phyloP scores from a whole-genome alignment of 2,113 vertebrate genomes.

The Sclerurus mexicanus region DNA sequence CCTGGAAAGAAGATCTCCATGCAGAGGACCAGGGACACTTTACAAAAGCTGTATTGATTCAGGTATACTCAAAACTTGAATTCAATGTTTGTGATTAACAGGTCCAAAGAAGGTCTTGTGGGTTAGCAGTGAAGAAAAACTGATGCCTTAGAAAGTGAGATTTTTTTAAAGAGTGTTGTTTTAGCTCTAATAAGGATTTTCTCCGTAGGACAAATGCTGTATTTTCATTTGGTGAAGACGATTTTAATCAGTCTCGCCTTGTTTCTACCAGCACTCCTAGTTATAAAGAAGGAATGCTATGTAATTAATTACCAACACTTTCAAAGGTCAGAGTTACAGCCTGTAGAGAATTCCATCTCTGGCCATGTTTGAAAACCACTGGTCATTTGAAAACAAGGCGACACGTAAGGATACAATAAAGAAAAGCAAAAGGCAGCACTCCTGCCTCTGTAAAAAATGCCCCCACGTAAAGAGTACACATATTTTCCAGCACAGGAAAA shows the following conservation, averaged over 20 bases:
- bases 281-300: not conserved
- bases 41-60: not conserved
- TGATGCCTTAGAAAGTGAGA: not conserved
- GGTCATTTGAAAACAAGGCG: not conserved
- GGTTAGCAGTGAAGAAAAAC: not conserved
- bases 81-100: not conserved
- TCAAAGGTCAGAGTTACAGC: constrained; percentile 24
- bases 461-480: not conserved
- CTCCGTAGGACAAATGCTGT: not conserved
- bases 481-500: not conserved
- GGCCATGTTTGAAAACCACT: not conserved
- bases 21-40: not conserved
- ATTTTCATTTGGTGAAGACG: not conserved
- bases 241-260: not conserved
- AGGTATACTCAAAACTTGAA: constrained; percentile 10
- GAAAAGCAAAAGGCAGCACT: not conserved
- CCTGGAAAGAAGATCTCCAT: not conserved
- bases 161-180: not conserved
- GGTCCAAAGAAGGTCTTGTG: not conserved
- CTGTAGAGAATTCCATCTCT: not conserved
- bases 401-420: not conserved
- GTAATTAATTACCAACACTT: constrained; percentile 20
- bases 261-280: not conserved
- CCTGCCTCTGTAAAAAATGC: not conserved
- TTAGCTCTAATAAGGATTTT: not conserved